These are phyloP conservation scores for Plagodis dolabraria DNA, from an alignment of 2,888 invertebrate species.

Conservation along the genomic window DNA sequence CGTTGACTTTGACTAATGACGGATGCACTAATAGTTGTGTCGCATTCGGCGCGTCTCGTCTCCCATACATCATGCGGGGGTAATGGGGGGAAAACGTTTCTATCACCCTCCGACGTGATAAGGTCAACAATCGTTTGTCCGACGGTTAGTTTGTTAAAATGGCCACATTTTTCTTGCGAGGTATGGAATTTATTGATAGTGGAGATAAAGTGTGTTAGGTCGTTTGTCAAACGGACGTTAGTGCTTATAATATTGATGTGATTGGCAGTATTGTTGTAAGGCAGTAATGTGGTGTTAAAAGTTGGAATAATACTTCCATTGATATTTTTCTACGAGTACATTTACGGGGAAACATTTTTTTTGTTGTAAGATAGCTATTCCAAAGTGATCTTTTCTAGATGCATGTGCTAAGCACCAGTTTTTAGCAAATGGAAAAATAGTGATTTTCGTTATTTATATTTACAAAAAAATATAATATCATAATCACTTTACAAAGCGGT, in stretches of 20 bases:
- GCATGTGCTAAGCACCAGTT: too few species aligned
- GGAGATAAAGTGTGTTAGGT: conserved; percentile 24
- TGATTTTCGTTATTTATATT: too few species aligned
- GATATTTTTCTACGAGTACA: too few species aligned
- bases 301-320: not conserved
- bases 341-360: too few species aligned
- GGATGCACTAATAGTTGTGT: conserved; percentile 85
- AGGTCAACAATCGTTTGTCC: conserved; percentile 73
- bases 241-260: conserved; percentile 9
- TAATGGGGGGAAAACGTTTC: conserved; percentile 75
- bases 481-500: too few species aligned
- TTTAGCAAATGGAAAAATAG: too few species aligned
- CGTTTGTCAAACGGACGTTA: conserved; percentile 23
- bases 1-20: conserved; percentile 83
- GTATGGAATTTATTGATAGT: conserved; percentile 37
- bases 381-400: too few species aligned
- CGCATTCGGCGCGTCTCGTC: conserved; percentile 58
- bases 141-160: conserved; percentile 56
- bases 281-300: conserved; percentile 3
- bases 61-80: conserved; percentile 77
- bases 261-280: conserved; percentile 7
- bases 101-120: conserved; percentile 77
- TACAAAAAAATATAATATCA: too few species aligned
- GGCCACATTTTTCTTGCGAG: conserved; percentile 33
- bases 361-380: too few species aligned